These are phyloP conservation scores for Chinchilla lanigera DNA, from an alignment of 2,113 vertebrate species.

Conservation along the genomic window DNA sequence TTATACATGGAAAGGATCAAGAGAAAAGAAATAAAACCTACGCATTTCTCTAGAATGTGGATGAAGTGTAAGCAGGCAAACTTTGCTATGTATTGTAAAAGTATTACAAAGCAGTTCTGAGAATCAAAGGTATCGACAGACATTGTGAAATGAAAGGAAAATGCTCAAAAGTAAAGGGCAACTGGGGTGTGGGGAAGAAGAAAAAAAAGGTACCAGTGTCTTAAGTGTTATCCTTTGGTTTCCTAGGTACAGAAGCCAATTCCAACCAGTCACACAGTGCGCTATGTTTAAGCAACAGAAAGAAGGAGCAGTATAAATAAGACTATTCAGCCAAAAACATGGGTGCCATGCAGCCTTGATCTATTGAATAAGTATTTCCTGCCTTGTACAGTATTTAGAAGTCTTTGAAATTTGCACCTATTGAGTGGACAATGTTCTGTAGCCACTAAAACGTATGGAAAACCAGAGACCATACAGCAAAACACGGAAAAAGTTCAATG, in stretches of 20 bases:
- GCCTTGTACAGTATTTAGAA: slow-evolving; percentile 29
- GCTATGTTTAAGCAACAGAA: neutral
- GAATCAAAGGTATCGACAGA: neutral
- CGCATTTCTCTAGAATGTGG: slow-evolving; percentile 11
- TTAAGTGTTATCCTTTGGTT: neutral
- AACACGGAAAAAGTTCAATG: slow-evolving; percentile 15
- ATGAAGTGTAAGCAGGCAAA: neutral
- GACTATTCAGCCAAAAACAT: neutral
- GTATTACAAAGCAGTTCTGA: neutral
- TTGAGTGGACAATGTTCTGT: neutral
- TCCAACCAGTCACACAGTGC: neutral
- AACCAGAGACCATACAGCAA: neutral
- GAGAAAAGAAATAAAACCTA: neutral
- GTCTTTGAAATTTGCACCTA: neutral
- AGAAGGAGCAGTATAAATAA: neutral
- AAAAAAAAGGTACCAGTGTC: neutral
- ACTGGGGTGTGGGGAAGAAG: too few relatives aligned
- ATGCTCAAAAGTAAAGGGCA: too few relatives aligned
- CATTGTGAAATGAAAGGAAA: too few relatives aligned
- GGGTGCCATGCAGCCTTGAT: neutral
- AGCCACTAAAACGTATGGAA: slow-evolving; percentile 27
- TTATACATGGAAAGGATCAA: neutral
- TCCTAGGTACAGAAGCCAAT: neutral
- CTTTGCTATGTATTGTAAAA: neutral
- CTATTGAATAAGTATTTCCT: neutral